phyloP scores from a whole-genome alignment of 2,113 vertebrate species.

The Barnardius zonarius region DNA sequence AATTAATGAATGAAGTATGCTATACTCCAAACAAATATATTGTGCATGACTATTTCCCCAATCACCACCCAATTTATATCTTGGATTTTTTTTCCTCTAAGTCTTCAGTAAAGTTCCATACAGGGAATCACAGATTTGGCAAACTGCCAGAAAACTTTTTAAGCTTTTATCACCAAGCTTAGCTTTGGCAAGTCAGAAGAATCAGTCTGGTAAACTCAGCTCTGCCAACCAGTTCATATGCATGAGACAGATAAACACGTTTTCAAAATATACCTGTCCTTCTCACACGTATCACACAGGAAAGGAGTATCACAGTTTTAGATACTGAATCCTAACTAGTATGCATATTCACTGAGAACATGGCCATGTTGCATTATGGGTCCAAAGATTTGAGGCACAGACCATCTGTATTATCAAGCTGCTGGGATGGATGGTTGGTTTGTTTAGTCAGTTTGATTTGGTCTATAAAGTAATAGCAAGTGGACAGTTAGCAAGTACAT shows the following conservation, averaged over 20 bases:
- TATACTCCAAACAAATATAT: background rate
- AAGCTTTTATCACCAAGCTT: background rate
- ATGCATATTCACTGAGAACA: background rate
- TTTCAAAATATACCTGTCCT: background rate
- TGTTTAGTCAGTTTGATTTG: background rate
- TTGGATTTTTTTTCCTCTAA: background rate
- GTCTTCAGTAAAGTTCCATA: background rate
- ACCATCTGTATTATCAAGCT: background rate
- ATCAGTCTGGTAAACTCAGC: background rate
- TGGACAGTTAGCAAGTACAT: background rate
- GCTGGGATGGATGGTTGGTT: background rate
- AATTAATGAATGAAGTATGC: background rate
- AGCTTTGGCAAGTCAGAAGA: background rate
- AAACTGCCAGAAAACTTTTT: background rate
- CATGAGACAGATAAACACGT: background rate
- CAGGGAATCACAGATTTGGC: background rate
- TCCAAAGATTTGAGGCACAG: background rate
- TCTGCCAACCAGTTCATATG: background rate
- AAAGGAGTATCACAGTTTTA: background rate
- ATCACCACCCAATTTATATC: background rate
- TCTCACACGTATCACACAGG: background rate
- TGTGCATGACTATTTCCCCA: background rate
- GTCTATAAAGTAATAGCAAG: background rate
- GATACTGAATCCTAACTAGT: background rate
- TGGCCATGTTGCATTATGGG: background rate